Evolutionary conservation across 2,113 vertebrate genomes (phyloP).

Genomic region (Carassius gibelio): DNA sequence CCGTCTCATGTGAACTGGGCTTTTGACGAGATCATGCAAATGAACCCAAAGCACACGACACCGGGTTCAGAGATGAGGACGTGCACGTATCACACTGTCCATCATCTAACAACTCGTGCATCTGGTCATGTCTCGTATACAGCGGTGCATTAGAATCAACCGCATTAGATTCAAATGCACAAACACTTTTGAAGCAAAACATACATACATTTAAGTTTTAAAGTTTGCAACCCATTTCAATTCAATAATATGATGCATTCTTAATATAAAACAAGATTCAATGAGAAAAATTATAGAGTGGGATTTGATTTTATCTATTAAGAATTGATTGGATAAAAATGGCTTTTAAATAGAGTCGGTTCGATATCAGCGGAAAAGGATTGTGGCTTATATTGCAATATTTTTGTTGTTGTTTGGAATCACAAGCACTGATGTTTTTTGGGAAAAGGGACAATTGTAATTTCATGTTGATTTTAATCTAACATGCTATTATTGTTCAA

Average conservation of each 20-base stretch:
- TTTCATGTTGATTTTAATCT: neutral
- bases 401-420: neutral
- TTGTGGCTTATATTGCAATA: neutral
- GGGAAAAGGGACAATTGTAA: neutral
- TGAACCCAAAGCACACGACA: constrained; percentile 21
- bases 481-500: neutral
- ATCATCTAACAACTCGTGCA: constrained; percentile 15
- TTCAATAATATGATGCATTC: neutral
- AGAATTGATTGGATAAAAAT: neutral
- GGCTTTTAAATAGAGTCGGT: neutral
- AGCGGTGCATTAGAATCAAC: neutral
- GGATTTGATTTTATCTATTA: neutral
- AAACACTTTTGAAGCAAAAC: neutral
- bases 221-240: neutral
- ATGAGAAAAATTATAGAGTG: neutral
- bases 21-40: constrained; percentile 36
- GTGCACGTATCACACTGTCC: constrained; percentile 26
- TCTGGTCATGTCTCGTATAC: neutral
- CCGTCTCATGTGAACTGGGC: constrained; percentile 42
- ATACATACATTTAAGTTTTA: neutral
- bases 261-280: neutral
- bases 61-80: constrained; percentile 18
- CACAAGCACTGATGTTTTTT: neutral
- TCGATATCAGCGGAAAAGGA: neutral
- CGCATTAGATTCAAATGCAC: neutral